These are phyloP conservation scores for Criorhina ranunculi DNA, from an alignment of 2,888 invertebrate species.

Conservation along the genomic window DNA sequence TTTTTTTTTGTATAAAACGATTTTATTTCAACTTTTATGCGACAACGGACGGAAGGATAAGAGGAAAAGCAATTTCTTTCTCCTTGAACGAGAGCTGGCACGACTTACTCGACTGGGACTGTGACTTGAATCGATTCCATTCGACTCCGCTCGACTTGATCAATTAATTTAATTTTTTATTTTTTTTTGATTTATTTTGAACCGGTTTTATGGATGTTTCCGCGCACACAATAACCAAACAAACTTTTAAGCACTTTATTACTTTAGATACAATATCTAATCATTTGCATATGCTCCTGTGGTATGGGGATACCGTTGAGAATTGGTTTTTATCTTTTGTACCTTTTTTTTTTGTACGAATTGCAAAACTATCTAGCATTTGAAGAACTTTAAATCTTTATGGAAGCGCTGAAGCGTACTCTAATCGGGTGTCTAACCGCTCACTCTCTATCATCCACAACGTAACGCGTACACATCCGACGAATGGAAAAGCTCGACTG, in stretches of 20 bases:
- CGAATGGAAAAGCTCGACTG: slow-evolving; percentile 77
- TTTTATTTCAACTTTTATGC: slow-evolving; percentile 38
- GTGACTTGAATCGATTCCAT: no score
- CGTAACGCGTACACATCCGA: slow-evolving; percentile 76
- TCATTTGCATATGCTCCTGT: slow-evolving; percentile 38
- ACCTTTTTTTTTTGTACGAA: slow-evolving; percentile 60
- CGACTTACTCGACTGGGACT: slow-evolving; percentile 53
- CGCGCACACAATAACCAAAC: slow-evolving; percentile 47
- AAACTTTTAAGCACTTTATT: slow-evolving; percentile 39
- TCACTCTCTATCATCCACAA: slow-evolving; percentile 32
- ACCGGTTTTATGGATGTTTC: slow-evolving; percentile 71
- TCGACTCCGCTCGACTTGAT: slow-evolving; percentile 47
- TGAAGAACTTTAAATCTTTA: slow-evolving; percentile 45
- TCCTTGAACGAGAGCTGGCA: slow-evolving; percentile 71
- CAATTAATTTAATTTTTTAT: slow-evolving; percentile 61
- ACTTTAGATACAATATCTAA: slow-evolving; percentile 67
- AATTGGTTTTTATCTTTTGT: slow-evolving; percentile 52
- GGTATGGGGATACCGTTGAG: slow-evolving; percentile 64
- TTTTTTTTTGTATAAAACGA: slow-evolving; percentile 19
- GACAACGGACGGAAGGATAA: slow-evolving; percentile 7
- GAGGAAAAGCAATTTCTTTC: slow-evolving; percentile 68
- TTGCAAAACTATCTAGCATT: slow-evolving; percentile 60
- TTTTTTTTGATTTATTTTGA: slow-evolving; percentile 41
- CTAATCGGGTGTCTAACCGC: slow-evolving; percentile 12
- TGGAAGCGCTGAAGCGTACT: slow-evolving; percentile 26